Conservation (phyloP, 30 jellyfish, hydroid and myxozoan genomes). For the Aurelia coerulea region DNA sequence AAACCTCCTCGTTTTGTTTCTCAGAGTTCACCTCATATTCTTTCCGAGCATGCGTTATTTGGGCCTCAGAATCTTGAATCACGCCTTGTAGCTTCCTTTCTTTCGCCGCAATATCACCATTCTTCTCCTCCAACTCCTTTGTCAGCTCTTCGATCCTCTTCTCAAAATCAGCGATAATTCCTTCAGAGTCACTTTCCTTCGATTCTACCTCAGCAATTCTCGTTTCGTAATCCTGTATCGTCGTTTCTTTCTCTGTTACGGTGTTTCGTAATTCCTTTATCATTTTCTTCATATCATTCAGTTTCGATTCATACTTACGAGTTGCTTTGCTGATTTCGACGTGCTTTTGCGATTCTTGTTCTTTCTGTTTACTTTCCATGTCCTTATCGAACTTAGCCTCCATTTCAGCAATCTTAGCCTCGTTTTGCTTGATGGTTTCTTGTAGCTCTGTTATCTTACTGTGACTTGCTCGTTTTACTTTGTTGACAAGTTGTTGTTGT, state of each 20-base stretch:
- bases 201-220: slow-evolving; percentile 47
- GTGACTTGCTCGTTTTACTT: slow-evolving; percentile 69
- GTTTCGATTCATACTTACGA: slow-evolving; percentile 75
- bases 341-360: slow-evolving; percentile 83
- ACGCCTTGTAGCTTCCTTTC: slow-evolving; percentile 45
- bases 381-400: slow-evolving; percentile 67
- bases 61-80: slow-evolving; percentile 39
- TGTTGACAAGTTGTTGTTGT: slow-evolving; percentile 75
- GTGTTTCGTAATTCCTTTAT: slow-evolving; percentile 83
- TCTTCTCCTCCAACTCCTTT: slow-evolving; percentile 40
- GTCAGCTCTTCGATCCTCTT: slow-evolving; percentile 54
- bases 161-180: slow-evolving; percentile 55
- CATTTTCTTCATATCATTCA: slow-evolving; percentile 87
- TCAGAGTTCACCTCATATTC: slow-evolving; percentile 28
- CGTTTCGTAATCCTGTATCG: slow-evolving; percentile 35
- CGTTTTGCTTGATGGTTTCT: slow-evolving; percentile 77
- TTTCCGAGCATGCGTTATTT: slow-evolving; percentile 15
- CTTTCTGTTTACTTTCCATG: slow-evolving; percentile 80
- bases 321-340: slow-evolving; percentile 85
- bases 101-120: slow-evolving; percentile 42
- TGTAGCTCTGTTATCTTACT: slow-evolving; percentile 79
- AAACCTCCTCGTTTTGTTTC: slow-evolving; percentile 53
- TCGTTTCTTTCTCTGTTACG: slow-evolving; percentile 75
- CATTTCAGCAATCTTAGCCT: slow-evolving; percentile 74
- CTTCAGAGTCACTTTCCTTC: slow-evolving; percentile 50